phyloP scores from a whole-genome alignment of 1,140 invertebrate species.

The Macrobrachium nipponense region DNA sequence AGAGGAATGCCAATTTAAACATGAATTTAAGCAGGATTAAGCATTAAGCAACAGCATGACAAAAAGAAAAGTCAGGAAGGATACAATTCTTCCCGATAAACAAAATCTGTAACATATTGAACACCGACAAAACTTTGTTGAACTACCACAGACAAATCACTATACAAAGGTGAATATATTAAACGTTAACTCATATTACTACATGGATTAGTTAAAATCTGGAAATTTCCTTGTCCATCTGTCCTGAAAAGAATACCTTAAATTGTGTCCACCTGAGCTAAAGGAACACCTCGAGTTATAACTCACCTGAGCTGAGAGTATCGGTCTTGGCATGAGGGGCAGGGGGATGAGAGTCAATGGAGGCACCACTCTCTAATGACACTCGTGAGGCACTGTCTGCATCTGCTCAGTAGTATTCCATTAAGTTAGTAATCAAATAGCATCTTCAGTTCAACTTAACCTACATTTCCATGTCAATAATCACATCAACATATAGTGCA shows the following conservation, averaged over 20 bases:
- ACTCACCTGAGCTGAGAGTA: slow-evolving; percentile 64
- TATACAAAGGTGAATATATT: too few relatives aligned
- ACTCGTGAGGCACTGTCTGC: slow-evolving; percentile 66
- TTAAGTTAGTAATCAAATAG: not conserved
- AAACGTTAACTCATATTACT: too few relatives aligned
- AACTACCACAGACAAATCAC: too few relatives aligned
- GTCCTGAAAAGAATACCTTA: slow-evolving; percentile 62
- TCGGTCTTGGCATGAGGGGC: slow-evolving; percentile 2
- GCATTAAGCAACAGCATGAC: not conserved
- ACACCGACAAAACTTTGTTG: too few relatives aligned
- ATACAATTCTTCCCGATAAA: too few relatives aligned
- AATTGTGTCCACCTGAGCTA: slow-evolving; percentile 65
- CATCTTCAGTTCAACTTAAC: too few relatives aligned
- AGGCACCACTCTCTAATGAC: slow-evolving; percentile 67
- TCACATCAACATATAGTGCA: too few relatives aligned
- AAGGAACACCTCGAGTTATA: slow-evolving; percentile 38
- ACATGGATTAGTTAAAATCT: not conserved
- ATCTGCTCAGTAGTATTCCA: slow-evolving; percentile 54
- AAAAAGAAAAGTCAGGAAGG: not conserved
- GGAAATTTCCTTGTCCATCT: not conserved
- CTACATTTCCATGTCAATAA: too few relatives aligned
- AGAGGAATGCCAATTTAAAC: not conserved
- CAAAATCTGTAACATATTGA: too few relatives aligned
- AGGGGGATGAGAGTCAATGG: slow-evolving; percentile 61
- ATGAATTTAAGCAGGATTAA: not conserved